A percentile compares a stretch with the other conserved stretches of the same genome.
These are phyloP conservation scores for Hylia prasina DNA, from an alignment of 2,113 vertebrate genomes.

Conservation along the genomic window DNA sequence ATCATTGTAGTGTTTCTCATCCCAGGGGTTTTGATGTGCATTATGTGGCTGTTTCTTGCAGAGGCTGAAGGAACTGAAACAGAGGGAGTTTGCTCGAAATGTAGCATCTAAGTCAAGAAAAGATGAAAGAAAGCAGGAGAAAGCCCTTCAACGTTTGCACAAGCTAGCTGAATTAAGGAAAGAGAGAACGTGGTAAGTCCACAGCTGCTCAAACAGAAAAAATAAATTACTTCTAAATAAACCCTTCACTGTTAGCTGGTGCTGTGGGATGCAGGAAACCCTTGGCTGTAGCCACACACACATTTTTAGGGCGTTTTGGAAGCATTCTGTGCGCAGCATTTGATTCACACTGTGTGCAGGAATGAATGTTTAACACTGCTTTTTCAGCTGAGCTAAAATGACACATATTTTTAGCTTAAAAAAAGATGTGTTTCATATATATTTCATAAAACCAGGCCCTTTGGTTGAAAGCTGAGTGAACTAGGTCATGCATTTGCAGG, in stretches of 20 bases:
- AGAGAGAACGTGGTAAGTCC: constrained; percentile 76
- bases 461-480: constrained; percentile 37
- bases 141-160: constrained; percentile 81
- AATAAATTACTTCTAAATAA: background rate
- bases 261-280: background rate
- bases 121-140: constrained; percentile 86
- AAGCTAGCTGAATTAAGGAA: constrained; percentile 81
- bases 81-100: constrained; percentile 90
- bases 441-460: constrained; percentile 29
- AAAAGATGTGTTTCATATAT: constrained; percentile 22
- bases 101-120: constrained; percentile 85
- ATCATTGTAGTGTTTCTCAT: background rate
- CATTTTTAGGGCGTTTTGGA: background rate
- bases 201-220: background rate
- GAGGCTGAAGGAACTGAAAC: constrained; percentile 93
- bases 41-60: constrained; percentile 59
- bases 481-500: constrained; percentile 29
- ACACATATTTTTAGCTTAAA: constrained; percentile 36
- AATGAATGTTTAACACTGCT: constrained; percentile 41
- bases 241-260: background rate
- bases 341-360: constrained; percentile 29
- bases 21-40: background rate
- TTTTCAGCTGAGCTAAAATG: constrained; percentile 42
- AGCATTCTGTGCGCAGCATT: background rate
- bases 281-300: background rate